Evolutionary conservation across 1,140 invertebrate species (phyloP), one percentile per base, ranked within the genome.

Genomic region (Drosophila mauritiana): DNA sequence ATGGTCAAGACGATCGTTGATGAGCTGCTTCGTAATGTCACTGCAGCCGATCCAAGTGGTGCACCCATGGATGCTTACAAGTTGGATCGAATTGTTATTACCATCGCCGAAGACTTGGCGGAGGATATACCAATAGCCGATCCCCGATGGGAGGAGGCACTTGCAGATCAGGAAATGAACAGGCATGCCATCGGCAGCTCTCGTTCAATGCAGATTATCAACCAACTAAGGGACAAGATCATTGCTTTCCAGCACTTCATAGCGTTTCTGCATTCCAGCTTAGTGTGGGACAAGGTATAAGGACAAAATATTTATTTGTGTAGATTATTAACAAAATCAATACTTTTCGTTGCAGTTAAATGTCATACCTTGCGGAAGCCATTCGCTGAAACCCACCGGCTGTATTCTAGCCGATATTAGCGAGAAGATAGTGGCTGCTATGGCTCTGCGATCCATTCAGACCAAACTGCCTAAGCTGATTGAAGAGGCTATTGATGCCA

Each of bases 121-220:
- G 96, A 98, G 92, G 97, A 98, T 93, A 95, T 96, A 73, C 98
- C 98, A 7, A 95, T 96, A 2, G 95, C 96, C 49, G 98, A 99
- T 94, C 98, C 97, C 1, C 93, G 97, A 75, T 98, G 96, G 97
- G 94, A 94, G 45, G 79, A 93, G 67, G 67, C 75, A 62, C 39
- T 83, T 11, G 62, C 68, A 8, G 69, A 85, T 17, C 58, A 79
- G 12, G 73, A 78, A 7, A 48, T 52, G 7, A 69, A 78, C 53
- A 80, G 82, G 11, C 54, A 88, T 75, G 92, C 92, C 13, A 83
- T 95, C n/a, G 95, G 95, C 13, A 94, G 94, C 73, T 95, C 95
- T 1, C 93, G 94, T 39, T 96, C 97, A 2, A 94, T 98, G 93
- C 96, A 98, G 91, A 95, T 97, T 62, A 91, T 94, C 1, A 95